A percentile compares a stretch with the other conserved stretches of the same genome.
phyloP scores from a whole-genome alignment of 2,888 invertebrate genomes.

The Coleophora deauratella region DNA sequence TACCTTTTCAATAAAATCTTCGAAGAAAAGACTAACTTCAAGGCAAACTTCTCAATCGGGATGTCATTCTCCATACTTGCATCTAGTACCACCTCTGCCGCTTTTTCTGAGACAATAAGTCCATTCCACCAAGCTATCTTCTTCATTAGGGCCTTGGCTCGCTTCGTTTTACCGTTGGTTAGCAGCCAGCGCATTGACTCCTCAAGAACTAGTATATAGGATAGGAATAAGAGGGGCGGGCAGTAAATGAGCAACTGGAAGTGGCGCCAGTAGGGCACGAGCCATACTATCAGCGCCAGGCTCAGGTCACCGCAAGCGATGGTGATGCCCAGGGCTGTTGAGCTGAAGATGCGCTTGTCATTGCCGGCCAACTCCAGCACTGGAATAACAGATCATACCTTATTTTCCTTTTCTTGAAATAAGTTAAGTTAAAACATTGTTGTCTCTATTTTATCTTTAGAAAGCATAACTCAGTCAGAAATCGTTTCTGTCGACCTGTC shows the following conservation, averaged over 20 bases:
- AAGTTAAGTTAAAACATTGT: too few species aligned
- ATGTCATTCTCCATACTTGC: conserved; percentile 9
- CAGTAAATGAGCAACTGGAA: conserved; percentile 71
- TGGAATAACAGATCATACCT: conserved; percentile 13
- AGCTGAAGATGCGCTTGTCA: conserved; percentile 73
- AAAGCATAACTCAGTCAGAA: too few species aligned
- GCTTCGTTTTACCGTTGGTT: conserved; percentile 62
- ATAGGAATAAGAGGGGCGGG: conserved; percentile 73
- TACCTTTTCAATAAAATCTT: conserved; percentile 11
- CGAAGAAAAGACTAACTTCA: conserved; percentile 14
- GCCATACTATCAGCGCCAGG: conserved; percentile 73
- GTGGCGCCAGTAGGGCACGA: conserved; percentile 74
- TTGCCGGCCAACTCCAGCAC: conserved; percentile 44
- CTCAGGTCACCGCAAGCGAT: conserved; percentile 76
- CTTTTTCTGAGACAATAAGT: conserved; percentile 5
- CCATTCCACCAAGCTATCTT: conserved; percentile 33
- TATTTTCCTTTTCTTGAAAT: too few species aligned
- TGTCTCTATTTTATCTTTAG: too few species aligned
- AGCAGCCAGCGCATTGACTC: conserved; percentile 78
- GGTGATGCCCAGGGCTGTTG: conserved; percentile 73
- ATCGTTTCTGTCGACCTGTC: too few species aligned
- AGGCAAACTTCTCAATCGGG: conserved; percentile 23
- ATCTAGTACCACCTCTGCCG: neutral
- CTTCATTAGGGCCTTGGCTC: conserved; percentile 46
- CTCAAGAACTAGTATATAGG: conserved; percentile 71